Percentiles rank a stretch among this genome's conserved stretches.
These are phyloP conservation scores for Homarus americanus DNA, from an alignment of 1,140 invertebrate species.

Conservation along the genomic window DNA sequence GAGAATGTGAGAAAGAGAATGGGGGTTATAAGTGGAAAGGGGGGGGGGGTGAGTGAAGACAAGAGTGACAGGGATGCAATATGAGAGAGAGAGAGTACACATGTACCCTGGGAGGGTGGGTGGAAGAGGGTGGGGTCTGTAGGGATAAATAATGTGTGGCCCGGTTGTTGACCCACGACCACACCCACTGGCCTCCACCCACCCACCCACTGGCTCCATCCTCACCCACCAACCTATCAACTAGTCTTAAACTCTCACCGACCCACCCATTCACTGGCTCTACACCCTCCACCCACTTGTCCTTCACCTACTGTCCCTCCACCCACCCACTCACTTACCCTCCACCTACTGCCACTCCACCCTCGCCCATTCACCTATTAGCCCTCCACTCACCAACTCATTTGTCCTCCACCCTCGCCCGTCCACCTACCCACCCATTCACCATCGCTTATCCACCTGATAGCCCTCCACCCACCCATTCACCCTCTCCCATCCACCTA, in stretches of 20 bases:
- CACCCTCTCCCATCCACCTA: background rate
- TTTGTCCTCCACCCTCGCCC: background rate
- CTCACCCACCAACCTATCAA: too few species aligned
- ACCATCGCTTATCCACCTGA: too few species aligned
- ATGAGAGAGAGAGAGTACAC: background rate
- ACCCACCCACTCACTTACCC: background rate
- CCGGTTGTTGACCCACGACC: constrained; percentile 15
- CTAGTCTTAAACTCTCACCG: too few species aligned
- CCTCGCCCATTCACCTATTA: too few species aligned
- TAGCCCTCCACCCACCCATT: background rate
- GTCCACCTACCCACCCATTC: background rate
- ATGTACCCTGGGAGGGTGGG: background rate
- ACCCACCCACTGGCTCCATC: background rate
- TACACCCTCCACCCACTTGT: background rate
- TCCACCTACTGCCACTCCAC: background rate
- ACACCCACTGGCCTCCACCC: background rate
- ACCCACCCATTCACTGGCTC: too few species aligned
- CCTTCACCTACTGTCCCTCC: too few species aligned
- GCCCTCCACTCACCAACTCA: too few species aligned
- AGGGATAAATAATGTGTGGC: constrained; percentile 1
- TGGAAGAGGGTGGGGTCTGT: background rate
- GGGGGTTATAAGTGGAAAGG: background rate
- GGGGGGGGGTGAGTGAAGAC: background rate
- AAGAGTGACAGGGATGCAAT: background rate
- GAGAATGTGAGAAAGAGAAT: too few species aligned